Evolutionary conservation across 2,888 invertebrate genomes (phyloP), one percentile per base, ranked within the genome.

Genomic region (Cephonodes hylas): DNA sequence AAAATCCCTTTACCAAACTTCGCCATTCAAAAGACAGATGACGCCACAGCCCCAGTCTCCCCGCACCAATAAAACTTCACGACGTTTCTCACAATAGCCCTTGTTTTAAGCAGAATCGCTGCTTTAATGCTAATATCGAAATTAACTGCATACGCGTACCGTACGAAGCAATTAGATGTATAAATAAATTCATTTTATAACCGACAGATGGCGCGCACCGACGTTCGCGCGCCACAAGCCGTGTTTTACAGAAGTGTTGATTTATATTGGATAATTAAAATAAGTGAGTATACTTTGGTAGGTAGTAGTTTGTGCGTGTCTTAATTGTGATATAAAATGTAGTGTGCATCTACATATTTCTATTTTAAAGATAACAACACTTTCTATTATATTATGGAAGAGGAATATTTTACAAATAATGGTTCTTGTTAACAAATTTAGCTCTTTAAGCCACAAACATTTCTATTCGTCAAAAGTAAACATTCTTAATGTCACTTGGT

Each of bases 111-210:
- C 60, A 78, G 74, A 85, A 86, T 85, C 80, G 78, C 80, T 74
- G 83, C 85, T 82, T 85, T 85, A 82, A 86, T 82, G 84, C 86
- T 88, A 89, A 87, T 88, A 88, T 84, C 83, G 81, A 80, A 85
- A 89, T 90, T 87, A 90, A 81, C 84, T 88, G 89, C 91, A 91
- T 86, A 87, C 84, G 87, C 87, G 84, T 83, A 77, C 76, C 80
- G 85, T 83, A 81, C 83, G 79, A 72, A 83, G 85, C 88, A 91
- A 91, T 91, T 90, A 91, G 85, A 89, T 80, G 77, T 88, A 88
- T 89, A 85, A 89, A 91, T 91, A 91, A 91, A 90, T 91, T 91
- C 86, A 70, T 79, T 85, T 85, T 82, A 86, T 83, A 80, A 73
- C 81, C 91, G 85, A 86, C 91, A 91, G 88, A 91, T 91, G 91